phyloP scores from a whole-genome alignment of 2,797 vertebrate genomes.

The Mormyrops boulengeri region DNA sequence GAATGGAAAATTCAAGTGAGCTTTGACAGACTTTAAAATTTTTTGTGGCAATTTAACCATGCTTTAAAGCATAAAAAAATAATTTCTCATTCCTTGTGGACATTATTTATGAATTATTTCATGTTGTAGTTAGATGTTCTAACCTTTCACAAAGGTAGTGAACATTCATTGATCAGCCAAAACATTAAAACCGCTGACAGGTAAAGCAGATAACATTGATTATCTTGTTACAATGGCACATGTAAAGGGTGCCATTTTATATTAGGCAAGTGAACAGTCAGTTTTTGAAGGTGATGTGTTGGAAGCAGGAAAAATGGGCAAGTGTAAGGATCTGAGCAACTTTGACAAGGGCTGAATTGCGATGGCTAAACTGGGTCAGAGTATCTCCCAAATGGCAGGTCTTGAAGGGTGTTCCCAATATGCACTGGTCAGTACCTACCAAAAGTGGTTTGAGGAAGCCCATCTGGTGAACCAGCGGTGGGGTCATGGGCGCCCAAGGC shows the following conservation, averaged over 20 bases:
- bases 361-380: not conserved
- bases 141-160: not conserved
- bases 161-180: not conserved
- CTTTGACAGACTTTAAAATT: constrained; percentile 10
- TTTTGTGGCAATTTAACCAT: not conserved
- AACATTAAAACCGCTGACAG: not conserved
- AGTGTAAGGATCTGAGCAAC: not conserved
- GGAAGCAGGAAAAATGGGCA: not conserved
- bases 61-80: not conserved
- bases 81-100: not conserved
- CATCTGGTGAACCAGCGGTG: not conserved
- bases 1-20: not conserved
- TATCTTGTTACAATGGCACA: not conserved
- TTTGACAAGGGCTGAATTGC: not conserved
- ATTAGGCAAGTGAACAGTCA: not conserved
- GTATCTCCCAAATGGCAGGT: not conserved
- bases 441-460: not conserved
- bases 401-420: not conserved
- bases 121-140: not conserved
- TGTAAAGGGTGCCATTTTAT: not conserved
- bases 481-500: not conserved
- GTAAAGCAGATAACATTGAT: not conserved
- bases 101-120: not conserved
- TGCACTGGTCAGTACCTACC: not conserved
- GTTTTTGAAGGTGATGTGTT: not conserved